Percentiles rank a stretch among this genome's conserved stretches.
Conservation (phyloP, 2,797 vertebrate species). For the Malacoraja senta region DNA sequence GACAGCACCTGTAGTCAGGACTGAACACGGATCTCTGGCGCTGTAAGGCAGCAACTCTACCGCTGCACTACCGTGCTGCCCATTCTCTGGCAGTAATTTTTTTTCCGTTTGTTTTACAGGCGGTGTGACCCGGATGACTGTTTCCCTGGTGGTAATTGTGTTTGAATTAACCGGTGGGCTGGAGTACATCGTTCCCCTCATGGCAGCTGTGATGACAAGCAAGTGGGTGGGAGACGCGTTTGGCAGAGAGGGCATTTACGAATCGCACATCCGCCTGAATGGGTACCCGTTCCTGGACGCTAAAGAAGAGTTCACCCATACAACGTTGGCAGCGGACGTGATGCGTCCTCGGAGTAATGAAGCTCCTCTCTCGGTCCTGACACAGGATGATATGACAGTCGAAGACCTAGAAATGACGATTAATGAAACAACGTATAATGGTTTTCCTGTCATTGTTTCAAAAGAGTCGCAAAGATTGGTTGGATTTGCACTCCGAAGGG, state of each 20-base stretch:
- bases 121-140: conserved; percentile 96
- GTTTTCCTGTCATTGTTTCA: conserved; percentile 96
- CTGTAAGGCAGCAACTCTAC: too few relatives aligned
- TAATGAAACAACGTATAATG: conserved; percentile 91
- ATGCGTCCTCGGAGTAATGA: conserved; percentile 87
- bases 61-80: too few relatives aligned
- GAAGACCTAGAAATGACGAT: conserved; percentile 88
- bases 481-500: conserved; percentile 91
- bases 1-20: too few relatives aligned
- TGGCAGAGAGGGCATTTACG: conserved; percentile 94
- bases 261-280: conserved; percentile 92
- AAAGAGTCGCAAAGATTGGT: conserved; percentile 94
- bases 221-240: conserved; percentile 99
- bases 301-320: conserved; percentile 96
- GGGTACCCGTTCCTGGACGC: conserved; percentile 96
- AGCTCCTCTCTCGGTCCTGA: conserved; percentile 82
- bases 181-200: conserved; percentile 96
- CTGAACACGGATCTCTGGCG: too few relatives aligned
- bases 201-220: conserved; percentile 99
- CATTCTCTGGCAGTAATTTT: neutral
- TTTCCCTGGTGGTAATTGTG: conserved; percentile 94
- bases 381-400: conserved; percentile 92
- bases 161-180: conserved; percentile 94
- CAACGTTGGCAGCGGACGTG: conserved; percentile 87
- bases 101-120: conserved; percentile 55